Conservation (phyloP, 2,888 invertebrate species). For the Ornithoptera alexandrae region DNA sequence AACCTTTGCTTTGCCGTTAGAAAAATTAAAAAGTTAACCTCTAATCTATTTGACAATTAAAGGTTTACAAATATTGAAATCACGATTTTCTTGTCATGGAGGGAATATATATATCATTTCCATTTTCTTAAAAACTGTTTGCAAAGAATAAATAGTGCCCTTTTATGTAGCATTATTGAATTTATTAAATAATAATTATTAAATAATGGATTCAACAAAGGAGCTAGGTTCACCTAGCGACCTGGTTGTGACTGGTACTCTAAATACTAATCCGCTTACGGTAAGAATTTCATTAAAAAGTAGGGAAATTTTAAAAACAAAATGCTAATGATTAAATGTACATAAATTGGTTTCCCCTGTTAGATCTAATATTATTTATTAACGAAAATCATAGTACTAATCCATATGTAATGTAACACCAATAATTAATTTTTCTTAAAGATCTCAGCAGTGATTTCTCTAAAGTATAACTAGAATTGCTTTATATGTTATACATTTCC, state of each 20-base stretch:
- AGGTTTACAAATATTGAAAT: background rate
- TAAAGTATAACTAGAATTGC: background rate
- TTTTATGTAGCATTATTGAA: background rate
- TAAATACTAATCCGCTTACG: constrained; percentile 19
- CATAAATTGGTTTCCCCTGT: background rate
- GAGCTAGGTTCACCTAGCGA: constrained; percentile 8
- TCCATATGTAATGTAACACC: background rate
- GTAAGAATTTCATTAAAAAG: constrained; percentile 26
- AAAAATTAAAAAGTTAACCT: background rate
- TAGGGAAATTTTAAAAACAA: background rate
- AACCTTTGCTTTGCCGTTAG: background rate
- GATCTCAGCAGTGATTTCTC: background rate
- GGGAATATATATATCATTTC: background rate
- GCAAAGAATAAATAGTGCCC: background rate
- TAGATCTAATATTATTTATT: background rate
- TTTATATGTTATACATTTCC: background rate
- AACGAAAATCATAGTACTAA: background rate
- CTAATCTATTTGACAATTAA: background rate
- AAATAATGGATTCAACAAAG: constrained; percentile 16
- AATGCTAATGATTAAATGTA: background rate
- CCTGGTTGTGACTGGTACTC: constrained; percentile 6
- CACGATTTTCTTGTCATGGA: background rate
- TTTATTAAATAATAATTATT: constrained; percentile 1
- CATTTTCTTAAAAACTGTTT: background rate
- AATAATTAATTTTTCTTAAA: background rate